Evolutionary conservation across 2,113 vertebrate species (phyloP).

Genomic region (Podarcis muralis): DNA sequence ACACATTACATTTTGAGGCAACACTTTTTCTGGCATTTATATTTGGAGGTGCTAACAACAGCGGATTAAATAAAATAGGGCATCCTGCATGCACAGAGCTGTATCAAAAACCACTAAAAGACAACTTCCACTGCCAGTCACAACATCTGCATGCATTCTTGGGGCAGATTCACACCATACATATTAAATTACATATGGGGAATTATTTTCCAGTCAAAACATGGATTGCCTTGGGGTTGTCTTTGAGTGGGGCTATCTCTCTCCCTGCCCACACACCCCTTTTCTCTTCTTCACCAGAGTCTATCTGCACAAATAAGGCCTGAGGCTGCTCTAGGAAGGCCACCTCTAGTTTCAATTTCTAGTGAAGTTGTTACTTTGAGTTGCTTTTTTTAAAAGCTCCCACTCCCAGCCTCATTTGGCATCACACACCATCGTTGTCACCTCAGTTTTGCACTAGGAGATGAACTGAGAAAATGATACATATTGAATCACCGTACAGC

Average conservation of each 20-base stretch:
- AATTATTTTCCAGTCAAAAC: too few species aligned
- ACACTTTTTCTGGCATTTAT: not conserved
- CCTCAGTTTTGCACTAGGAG: not conserved
- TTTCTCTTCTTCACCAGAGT: too few species aligned
- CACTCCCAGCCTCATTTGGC: not conserved
- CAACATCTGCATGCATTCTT: not conserved
- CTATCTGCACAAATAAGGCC: too few species aligned
- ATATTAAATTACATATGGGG: too few species aligned
- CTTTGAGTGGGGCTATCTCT: too few species aligned
- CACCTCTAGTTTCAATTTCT: not conserved
- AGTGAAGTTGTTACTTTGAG: not conserved
- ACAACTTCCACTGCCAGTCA: not conserved
- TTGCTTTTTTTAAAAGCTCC: not conserved
- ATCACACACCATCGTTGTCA: not conserved
- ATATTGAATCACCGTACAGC: not conserved
- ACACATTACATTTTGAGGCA: not conserved
- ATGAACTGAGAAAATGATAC: not conserved
- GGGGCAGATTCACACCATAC: too few species aligned
- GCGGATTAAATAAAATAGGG: not conserved
- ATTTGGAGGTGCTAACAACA: not conserved
- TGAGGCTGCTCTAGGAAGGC: too few species aligned
- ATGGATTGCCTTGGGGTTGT: too few species aligned
- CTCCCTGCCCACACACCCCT: too few species aligned
- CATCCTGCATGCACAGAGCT: not conserved
- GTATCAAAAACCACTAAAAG: not conserved